Conservation (phyloP, 2,888 invertebrate species). For the Pristionchus mayeri region DNA sequence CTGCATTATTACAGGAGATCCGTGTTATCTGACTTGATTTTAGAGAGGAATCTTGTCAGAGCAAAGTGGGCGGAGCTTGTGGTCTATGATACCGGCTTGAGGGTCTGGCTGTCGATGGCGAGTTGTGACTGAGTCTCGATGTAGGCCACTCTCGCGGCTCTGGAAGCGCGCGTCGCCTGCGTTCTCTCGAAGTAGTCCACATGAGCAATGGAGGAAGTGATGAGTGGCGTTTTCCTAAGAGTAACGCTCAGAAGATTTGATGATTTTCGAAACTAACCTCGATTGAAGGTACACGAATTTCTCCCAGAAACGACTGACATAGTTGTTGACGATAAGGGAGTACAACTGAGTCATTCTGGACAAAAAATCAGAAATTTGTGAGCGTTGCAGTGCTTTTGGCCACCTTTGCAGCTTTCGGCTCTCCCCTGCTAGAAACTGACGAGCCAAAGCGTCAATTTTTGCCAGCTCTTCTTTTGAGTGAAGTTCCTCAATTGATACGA, state of each 20-base stretch:
- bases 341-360: slow-evolving; percentile 59
- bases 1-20: too few species aligned
- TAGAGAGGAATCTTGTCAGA: too few species aligned
- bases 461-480: slow-evolving; percentile 61
- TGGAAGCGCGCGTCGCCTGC: slow-evolving; percentile 62
- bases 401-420: slow-evolving; percentile 65
- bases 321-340: slow-evolving; percentile 66
- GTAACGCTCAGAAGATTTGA: background rate
- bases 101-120: slow-evolving; percentile 65
- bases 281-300: slow-evolving; percentile 70
- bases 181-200: slow-evolving; percentile 61
- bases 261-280: slow-evolving; percentile 52
- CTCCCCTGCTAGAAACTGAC: slow-evolving; percentile 62
- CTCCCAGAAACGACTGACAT: slow-evolving; percentile 72
- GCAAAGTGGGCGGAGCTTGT: too few species aligned
- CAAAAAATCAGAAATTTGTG: too few species aligned
- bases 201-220: slow-evolving; percentile 68
- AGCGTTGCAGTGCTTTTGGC: too few species aligned
- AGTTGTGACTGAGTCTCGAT: slow-evolving; percentile 66
- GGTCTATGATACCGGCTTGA: slow-evolving; percentile 61
- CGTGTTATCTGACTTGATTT: too few species aligned
- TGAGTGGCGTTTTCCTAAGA: slow-evolving; percentile 64
- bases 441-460: slow-evolving; percentile 56
- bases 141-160: slow-evolving; percentile 67
- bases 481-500: slow-evolving; percentile 62